Base-by-base conservation (phyloP, 2,113 vertebrate genomes). In the Gasterosteus aculeatus region DNA sequence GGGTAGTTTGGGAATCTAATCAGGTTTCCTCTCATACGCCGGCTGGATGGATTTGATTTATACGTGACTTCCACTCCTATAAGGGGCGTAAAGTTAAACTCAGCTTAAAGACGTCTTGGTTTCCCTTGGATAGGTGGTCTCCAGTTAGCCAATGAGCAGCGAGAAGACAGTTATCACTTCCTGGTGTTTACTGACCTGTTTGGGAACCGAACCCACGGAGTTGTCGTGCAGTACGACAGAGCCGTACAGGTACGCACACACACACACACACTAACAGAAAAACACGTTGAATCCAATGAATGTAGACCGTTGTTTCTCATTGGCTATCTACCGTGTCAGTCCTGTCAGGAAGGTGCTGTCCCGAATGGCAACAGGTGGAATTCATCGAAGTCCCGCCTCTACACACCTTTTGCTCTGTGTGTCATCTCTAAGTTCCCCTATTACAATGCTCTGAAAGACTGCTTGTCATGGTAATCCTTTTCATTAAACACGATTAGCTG, bases 171-270 rank as follows among this genome's bases (percentile, higher is more conserved):
- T 5, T 92, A 97, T 85, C 98, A 99, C 81, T 99, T 97, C 90
- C 94, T 99, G 85, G 97, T 99, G 70, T 98, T 99, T 84, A 99
- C 98, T 0, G 97, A 99, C 0, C 89, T 99, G 73, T 96, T 95
- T 41, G 98, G 98, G 63, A 98, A 96, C 84, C 95, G 97, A 78
- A 98, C 97, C 0, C 95, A 98, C 0, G 97, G 96, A 0, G 97
- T 96, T 22, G 96, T 98, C 0, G 94, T 95, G 53, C 97, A 97
- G 83, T 96, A 93, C 89, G 94, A 94, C 89, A 95, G 94, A 71
- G 87, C 95, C 31, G 65, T 97, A 7, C 97, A 96, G 81, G 98
- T 99, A 78, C 56, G 33, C 19, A 57, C 54, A 18, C 10, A 4
- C 6, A 9, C 58, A 0, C 10, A 5, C 18, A 58, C 16, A 14